phyloP scores from a whole-genome alignment of 1,140 invertebrate genomes.

The Drosophila kanapiae region DNA sequence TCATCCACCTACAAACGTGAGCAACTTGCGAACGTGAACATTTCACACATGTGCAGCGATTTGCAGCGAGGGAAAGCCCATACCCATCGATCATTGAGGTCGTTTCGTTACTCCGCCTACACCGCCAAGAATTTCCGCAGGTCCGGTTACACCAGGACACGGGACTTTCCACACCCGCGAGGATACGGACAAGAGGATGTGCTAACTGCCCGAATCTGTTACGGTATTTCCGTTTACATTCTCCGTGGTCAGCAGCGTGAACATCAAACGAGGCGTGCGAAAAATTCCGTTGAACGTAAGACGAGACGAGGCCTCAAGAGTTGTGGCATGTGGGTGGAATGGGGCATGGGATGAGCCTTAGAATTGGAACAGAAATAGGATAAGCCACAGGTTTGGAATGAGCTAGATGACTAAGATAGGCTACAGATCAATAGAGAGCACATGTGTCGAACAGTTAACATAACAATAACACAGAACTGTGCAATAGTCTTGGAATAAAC shows the following conservation, averaged over 20 bases:
- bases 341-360: constrained; percentile 16
- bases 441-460: constrained; percentile 42
- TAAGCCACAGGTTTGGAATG: neutral
- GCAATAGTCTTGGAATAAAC: neutral
- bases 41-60: constrained; percentile 67
- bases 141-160: constrained; percentile 67
- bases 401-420: neutral
- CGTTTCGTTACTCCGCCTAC: constrained; percentile 6
- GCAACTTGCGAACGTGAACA: constrained; percentile 53
- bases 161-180: constrained; percentile 32
- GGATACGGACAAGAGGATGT: constrained; percentile 28
- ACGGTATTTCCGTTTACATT: constrained; percentile 73
- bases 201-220: constrained; percentile 57
- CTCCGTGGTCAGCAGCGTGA: constrained; percentile 43
- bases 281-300: constrained; percentile 73
- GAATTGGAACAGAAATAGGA: constrained; percentile 1
- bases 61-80: constrained; percentile 52
- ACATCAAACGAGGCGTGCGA: constrained; percentile 75
- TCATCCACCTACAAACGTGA: constrained; percentile 56
- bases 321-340: constrained; percentile 4
- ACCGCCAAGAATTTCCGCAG: constrained; percentile 29
- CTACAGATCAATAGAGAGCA: constrained; percentile 4
- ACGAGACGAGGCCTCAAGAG: constrained; percentile 26
- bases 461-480: constrained; percentile 32
- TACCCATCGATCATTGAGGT: constrained; percentile 35